A percentile compares a stretch with the other conserved stretches of the same genome.
phyloP scores from a whole-genome alignment of 1,140 invertebrate genomes.

The Hesperophylax magnus region DNA sequence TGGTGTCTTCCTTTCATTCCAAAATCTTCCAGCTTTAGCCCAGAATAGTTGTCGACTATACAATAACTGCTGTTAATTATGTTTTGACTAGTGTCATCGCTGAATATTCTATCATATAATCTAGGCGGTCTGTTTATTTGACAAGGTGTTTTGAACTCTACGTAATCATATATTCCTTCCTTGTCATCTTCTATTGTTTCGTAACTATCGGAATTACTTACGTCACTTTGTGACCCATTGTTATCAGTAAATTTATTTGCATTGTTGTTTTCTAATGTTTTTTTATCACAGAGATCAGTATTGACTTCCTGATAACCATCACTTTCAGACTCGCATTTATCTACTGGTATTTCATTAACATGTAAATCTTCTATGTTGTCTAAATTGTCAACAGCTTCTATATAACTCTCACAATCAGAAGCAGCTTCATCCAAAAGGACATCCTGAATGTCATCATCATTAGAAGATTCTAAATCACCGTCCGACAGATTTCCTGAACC shows the following conservation, averaged over 20 bases:
- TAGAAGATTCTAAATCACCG: neutral
- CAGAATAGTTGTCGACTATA: slow-evolving; percentile 34
- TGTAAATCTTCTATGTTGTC: neutral
- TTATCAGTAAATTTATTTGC: neutral
- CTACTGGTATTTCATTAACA: neutral
- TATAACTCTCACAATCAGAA: neutral
- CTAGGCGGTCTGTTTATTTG: slow-evolving; percentile 7
- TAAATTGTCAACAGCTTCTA: neutral
- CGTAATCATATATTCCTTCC: slow-evolving; percentile 45
- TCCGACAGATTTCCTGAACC: neutral
- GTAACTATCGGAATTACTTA: slow-evolving; percentile 22
- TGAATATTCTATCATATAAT: slow-evolving; percentile 53
- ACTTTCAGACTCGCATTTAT: neutral
- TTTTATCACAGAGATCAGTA: too few species aligned
- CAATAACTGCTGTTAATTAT: slow-evolving; percentile 33
- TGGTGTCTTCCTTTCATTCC: neutral
- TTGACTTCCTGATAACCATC: slow-evolving; percentile 19
- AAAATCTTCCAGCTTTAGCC: slow-evolving; percentile 42
- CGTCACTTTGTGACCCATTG: neutral
- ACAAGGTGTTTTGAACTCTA: slow-evolving; percentile 39
- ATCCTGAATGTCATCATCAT: neutral
- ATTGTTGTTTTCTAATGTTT: neutral
- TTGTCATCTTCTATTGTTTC: slow-evolving; percentile 24
- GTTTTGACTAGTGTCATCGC: slow-evolving; percentile 41
- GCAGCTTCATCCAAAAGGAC: neutral